A percentile compares a stretch with the other conserved stretches of the same genome.
phyloP scores from a whole-genome alignment of 2,113 vertebrate species.

The Plotosus lineatus region DNA sequence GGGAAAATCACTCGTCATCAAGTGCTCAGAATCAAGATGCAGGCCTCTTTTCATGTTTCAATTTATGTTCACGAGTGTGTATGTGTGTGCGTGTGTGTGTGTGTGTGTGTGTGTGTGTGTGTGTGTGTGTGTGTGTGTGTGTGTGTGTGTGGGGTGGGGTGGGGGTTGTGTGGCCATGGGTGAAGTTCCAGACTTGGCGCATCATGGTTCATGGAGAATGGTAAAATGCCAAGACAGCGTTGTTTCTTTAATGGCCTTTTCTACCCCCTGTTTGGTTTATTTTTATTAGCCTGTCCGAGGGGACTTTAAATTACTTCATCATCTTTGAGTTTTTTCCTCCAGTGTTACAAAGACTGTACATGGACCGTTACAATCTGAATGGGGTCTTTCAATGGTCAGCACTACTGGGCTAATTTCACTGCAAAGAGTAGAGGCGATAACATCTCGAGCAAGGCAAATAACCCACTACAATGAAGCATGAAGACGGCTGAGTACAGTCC shows the following conservation, averaged over 20 bases:
- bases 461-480: constrained; percentile 60
- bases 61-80: constrained; percentile 39
- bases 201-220: constrained; percentile 57
- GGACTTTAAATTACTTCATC: constrained; percentile 64
- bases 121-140: constrained; percentile 38
- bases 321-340: constrained; percentile 48
- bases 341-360: constrained; percentile 48
- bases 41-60: constrained; percentile 56
- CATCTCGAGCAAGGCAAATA: constrained; percentile 59
- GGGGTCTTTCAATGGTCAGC: constrained; percentile 64
- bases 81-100: constrained; percentile 37
- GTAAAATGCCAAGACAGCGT: constrained; percentile 52
- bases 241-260: constrained; percentile 38
- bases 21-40: constrained; percentile 58
- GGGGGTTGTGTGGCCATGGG: not conserved
- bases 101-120: not conserved
- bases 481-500: constrained; percentile 43
- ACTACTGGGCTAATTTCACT: constrained; percentile 56
- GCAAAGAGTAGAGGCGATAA: constrained; percentile 56
- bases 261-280: constrained; percentile 52
- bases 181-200: constrained; percentile 58
- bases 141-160: constrained; percentile 15
- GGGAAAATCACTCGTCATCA: constrained; percentile 64
- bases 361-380: constrained; percentile 59
- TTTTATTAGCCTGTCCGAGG: constrained; percentile 59